Conservation (phyloP, 2,888 invertebrate species). For the Mellilla xanthometata region DNA sequence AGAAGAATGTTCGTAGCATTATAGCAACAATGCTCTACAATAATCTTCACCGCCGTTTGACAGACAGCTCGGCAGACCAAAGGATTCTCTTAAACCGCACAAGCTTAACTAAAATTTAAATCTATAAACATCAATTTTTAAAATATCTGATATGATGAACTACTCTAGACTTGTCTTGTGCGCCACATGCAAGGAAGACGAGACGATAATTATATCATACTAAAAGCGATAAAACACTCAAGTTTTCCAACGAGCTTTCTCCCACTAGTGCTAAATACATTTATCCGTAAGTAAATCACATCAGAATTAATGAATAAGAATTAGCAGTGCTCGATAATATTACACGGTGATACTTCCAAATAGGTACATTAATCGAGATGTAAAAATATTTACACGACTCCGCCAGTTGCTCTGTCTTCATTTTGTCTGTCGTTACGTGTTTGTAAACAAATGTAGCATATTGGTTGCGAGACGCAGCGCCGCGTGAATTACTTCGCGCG, state of each 20-base stretch:
- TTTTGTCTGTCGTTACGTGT: conserved; percentile 1
- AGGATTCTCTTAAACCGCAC: conserved; percentile 36
- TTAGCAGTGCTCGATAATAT: conserved; percentile 62
- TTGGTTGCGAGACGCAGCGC: not conserved
- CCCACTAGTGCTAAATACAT: conserved; percentile 47
- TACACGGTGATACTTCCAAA: conserved; percentile 67
- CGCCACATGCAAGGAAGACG: conserved; percentile 77
- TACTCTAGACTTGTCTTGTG: conserved; percentile 69
- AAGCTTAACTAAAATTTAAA: conserved; percentile 45
- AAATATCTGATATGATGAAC: conserved; percentile 73
- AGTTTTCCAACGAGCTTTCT: conserved; percentile 67
- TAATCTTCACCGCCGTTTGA: conserved; percentile 13
- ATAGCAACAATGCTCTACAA: not conserved
- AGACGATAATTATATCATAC: conserved; percentile 58
- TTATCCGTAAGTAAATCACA: conserved; percentile 59
- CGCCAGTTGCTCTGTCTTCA: conserved; percentile 22
- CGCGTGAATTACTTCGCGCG: not conserved
- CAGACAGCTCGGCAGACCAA: conserved; percentile 4
- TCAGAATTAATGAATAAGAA: conserved; percentile 62
- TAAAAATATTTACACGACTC: conserved; percentile 71
- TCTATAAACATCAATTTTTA: conserved; percentile 52
- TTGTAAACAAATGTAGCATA: not conserved
- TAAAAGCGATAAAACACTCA: conserved; percentile 49
- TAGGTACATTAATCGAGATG: conserved; percentile 62
- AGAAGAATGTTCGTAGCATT: too few relatives aligned